Base-by-base conservation (phyloP, 1,140 invertebrate genomes). In the Metaphire vulgaris region DNA sequence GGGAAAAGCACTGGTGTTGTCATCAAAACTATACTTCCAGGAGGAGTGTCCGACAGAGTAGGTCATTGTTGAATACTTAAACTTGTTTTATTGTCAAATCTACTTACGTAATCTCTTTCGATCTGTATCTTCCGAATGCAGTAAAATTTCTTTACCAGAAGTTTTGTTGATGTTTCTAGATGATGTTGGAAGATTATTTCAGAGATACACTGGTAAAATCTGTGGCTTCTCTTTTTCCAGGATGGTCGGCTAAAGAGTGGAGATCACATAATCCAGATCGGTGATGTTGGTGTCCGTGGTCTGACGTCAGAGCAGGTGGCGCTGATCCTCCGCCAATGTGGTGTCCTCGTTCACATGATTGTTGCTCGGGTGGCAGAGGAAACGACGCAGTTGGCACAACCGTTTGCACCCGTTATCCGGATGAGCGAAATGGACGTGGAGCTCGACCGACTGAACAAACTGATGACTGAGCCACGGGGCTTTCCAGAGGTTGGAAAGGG, bases 1-100 rank as follows among this genome's bases (percentile, higher is more conserved):
- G 95, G 95, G 12, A 88, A 93, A 69, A 96, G 93, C 84, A 97
- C 95, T 29, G 96, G 95, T n/a, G 96, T 98, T 72, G 94, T 98
- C 12, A 93, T 98, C 74, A 98, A 98, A 86, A 98, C 93, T 73
- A 92, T 98, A 70, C 88, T 96, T 28, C 94, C 94, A 16, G 95
- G 94, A 29, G 93, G 94, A 80, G 92, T 94, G 12, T 94, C 95
- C 26, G 94, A 97, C 86, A 90, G 93, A 87, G 93, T 94, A 85
- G 89, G 88, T 87, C n/a, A n/a, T n/a, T n/a, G n/a, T n/a, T n/a
- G n/a, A n/a, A n/a, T n/a, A n/a, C n/a, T n/a, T n/a, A n/a, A n/a
- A n/a, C n/a, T n/a, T n/a, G n/a, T n/a, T n/a, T n/a, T n/a, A n/a
- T n/a, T n/a, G n/a, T n/a, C n/a, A n/a, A n/a, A n/a, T n/a, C n/a